A percentile compares a stretch with the other conserved stretches of the same genome.
Evolutionary conservation across 2,888 invertebrate species (phyloP).

Genomic region (Hoplodrina ambigua): DNA sequence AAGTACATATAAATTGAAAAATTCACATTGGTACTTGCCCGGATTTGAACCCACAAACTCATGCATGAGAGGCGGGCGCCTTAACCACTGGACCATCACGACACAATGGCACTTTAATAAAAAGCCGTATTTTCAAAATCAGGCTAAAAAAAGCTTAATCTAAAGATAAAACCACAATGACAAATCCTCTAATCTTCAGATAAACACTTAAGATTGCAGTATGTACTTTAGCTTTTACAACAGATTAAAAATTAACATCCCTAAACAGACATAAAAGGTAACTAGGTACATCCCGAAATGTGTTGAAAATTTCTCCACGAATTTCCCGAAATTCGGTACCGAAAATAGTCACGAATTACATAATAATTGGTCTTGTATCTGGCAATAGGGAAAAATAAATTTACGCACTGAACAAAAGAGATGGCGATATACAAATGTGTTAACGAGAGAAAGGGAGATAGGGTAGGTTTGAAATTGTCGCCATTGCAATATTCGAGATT

Average conservation of each 20-base stretch:
- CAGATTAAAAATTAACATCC: conserved; percentile 47
- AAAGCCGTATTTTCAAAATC: background rate
- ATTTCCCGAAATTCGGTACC: conserved; percentile 43
- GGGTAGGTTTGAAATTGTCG: conserved; percentile 82
- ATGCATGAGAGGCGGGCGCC: too few species aligned
- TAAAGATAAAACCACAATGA: background rate
- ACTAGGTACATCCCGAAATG: conserved; percentile 34
- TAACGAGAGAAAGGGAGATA: conserved; percentile 59
- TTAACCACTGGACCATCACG: too few species aligned
- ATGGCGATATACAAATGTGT: conserved; percentile 37
- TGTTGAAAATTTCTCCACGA: conserved; percentile 42
- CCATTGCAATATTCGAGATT: conserved; percentile 88
- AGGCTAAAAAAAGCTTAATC: background rate
- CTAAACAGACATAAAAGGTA: conserved; percentile 50
- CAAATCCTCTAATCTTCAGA: conserved; percentile 27
- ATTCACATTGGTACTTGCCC: too few species aligned
- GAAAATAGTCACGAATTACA: conserved; percentile 61
- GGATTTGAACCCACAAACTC: too few species aligned
- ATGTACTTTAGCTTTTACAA: conserved; percentile 23
- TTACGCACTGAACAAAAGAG: conserved; percentile 62
- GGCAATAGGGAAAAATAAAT: conserved; percentile 65
- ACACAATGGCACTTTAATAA: too few species aligned
- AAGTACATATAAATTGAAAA: too few species aligned
- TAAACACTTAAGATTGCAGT: conserved; percentile 18
- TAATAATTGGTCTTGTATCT: conserved; percentile 64